Evolutionary conservation across 2,888 invertebrate genomes (phyloP), one percentile per base, ranked within the genome.

Genomic region (Cryptophagus acutangulus): DNA sequence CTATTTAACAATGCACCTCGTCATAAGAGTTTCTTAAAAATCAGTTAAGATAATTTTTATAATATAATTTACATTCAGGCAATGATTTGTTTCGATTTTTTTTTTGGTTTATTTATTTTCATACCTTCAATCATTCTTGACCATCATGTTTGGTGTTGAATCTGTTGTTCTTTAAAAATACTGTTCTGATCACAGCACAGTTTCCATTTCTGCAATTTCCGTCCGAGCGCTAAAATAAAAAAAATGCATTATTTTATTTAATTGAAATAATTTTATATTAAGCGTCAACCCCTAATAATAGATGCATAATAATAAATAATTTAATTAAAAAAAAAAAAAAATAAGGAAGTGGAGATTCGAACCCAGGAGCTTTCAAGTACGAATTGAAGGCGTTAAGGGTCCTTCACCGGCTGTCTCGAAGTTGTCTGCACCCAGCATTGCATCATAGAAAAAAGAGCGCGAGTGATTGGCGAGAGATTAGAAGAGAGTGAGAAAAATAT

Each of bases 201-300:
- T 90, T 78, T 90, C 89, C 84, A 89, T 88, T 78, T 90, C 89
- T 61, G 89, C 88, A 57, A 84, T 82, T 71, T 83, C 84, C 49
- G 82, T 84, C 73, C 54, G 54, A 30, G 56, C 58, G 34, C 63
- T 63, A 52, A 20, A 54, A 82, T 75, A 43, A 26, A 6, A 3
- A 12, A 26, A 3, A 26, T 26, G n/a, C 3, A 3, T n/a, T 6
- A 26, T 26, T 4, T 12, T 12, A 26, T 20, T 20, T 20, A 20
- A 9, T 20, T 20, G 20, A n/a, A n/a, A n/a, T n/a, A n/a, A n/a
- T n/a, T n/a, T n/a, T n/a, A n/a, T n/a, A n/a, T n/a, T n/a, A n/a
- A n/a, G n/a, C n/a, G n/a, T n/a, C n/a, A n/a, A n/a, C n/a, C n/a
- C n/a, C n/a, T n/a, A n/a, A n/a, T n/a, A n/a, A n/a, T n/a, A n/a